Evolutionary conservation across 2,888 invertebrate genomes (phyloP), one percentile per base, ranked within the genome.

Genomic region (Blastobasis lacticolella): DNA sequence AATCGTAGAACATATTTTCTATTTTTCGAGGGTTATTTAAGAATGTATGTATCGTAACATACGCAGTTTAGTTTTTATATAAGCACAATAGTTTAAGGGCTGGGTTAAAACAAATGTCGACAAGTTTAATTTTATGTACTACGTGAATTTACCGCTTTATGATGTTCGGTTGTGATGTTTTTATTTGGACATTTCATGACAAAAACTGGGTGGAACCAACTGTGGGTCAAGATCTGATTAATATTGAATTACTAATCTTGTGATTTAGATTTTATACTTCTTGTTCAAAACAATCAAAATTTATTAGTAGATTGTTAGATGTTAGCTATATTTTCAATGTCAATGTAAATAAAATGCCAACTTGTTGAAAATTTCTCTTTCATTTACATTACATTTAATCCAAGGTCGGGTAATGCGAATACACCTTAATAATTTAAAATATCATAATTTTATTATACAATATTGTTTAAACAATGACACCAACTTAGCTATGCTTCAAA

Each of bases 331-430:
- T 87, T 88, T 89, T 85, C 84, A 81, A 84, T 86, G 84, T 88
- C 84, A 83, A 83, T 89, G 88, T 88, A 88, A 88, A 89, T 88
- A 89, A 89, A 89, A 87, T 82, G 88, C 89, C 83, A 88, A 88
- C 87, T 88, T 88, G 89, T 89, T 89, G 87, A 85, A 71, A 69
- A 63, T 70, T 66, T 71, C 10, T 71, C 72, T 82, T 80, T 81
- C 66, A 79, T 80, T 81, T 58, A 23, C 43, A 42, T 36, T 37
- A 10, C 49, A 8, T 37, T 41, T 23, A 38, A 6, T 37, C 8
- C 43, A 6, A 48, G 10, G 41, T 40, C 7, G 1, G 23, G 23
- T 23, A 23, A 23, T 23, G 23, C 23, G 23, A 40, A 23, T 41
- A 41, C 10, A 41, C 8, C 38, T 23, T 41, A 48, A 48, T 37